phyloP scores from a whole-genome alignment of 2,888 invertebrate genomes.

The Halocaridina rubra region DNA sequence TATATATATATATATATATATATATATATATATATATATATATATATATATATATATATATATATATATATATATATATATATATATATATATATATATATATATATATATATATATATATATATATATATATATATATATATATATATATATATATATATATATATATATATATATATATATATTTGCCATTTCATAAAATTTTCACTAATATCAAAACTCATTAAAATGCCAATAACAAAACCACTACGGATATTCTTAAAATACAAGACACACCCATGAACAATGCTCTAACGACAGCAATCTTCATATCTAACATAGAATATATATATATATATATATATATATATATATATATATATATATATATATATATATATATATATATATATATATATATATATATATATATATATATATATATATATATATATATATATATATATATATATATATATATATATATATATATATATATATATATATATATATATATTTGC shows the following conservation, averaged over 20 bases:
- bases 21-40: neutral
- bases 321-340: neutral
- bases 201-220: too few relatives aligned
- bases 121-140: neutral
- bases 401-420: neutral
- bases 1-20: neutral
- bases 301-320: too few relatives aligned
- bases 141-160: constrained; percentile 17
- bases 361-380: neutral
- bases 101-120: neutral
- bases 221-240: too few relatives aligned
- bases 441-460: neutral
- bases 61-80: neutral
- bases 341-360: neutral
- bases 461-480: neutral
- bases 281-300: too few relatives aligned
- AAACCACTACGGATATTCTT: too few relatives aligned
- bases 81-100: neutral
- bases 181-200: neutral
- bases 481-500: neutral
- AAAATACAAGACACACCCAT: too few relatives aligned
- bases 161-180: constrained; percentile 26
- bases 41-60: neutral
- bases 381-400: neutral
- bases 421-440: neutral